Evolutionary conservation across 2,113 vertebrate species (phyloP).

Genomic region (Hepsetus odoe): DNA sequence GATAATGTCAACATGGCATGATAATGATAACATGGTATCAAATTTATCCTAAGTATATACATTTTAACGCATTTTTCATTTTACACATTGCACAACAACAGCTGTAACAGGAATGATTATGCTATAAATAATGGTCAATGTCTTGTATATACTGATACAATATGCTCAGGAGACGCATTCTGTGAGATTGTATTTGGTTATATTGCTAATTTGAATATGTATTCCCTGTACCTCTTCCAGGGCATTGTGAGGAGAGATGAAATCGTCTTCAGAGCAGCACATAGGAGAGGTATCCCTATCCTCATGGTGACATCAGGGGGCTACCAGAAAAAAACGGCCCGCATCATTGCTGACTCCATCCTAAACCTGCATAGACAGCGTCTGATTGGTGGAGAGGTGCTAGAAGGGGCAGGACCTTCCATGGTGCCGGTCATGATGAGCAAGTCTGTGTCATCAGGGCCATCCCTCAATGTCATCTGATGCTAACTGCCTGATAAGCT

Average conservation of each 20-base stretch:
- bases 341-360: constrained; percentile 95
- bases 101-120: too few relatives aligned
- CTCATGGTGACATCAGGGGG: constrained; percentile 95
- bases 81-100: too few relatives aligned
- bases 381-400: constrained; percentile 73
- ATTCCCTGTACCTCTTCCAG: constrained; percentile 62
- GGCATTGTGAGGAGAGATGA: constrained; percentile 91
- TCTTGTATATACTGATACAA: too few relatives aligned
- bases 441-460: constrained; percentile 59
- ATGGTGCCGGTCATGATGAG: constrained; percentile 62
- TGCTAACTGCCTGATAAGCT: background rate
- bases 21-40: too few relatives aligned
- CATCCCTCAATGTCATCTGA: constrained; percentile 59
- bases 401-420: constrained; percentile 61
- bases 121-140: too few relatives aligned
- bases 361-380: constrained; percentile 84
- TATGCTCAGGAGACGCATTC: too few relatives aligned
- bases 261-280: constrained; percentile 84
- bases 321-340: constrained; percentile 92
- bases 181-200: too few relatives aligned
- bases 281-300: constrained; percentile 80
- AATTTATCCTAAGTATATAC: too few relatives aligned
- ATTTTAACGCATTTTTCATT: too few relatives aligned
- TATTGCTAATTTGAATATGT: background rate
- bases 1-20: too few relatives aligned